A percentile compares a stretch with the other conserved stretches of the same genome.
These are phyloP conservation scores for Pleuronectes platessa DNA, from an alignment of 2,113 vertebrate species.

Conservation along the genomic window DNA sequence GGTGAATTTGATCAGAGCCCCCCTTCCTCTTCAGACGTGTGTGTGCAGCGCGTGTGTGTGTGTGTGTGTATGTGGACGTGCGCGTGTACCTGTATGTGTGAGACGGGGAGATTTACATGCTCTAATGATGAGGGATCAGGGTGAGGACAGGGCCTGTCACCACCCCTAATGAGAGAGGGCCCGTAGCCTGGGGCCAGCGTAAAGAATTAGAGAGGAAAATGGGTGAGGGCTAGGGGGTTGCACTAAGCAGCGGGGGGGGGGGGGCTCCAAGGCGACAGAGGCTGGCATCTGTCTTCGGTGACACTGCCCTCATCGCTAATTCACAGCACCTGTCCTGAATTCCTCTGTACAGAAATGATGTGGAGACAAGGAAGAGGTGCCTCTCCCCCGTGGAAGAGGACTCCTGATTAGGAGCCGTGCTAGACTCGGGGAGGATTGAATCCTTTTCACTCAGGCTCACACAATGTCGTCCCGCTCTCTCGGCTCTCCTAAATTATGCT, in stretches of 20 bases:
- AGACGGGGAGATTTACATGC: slow-evolving; percentile 82
- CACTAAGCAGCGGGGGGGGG: slow-evolving; percentile 16
- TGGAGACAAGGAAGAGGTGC: slow-evolving; percentile 37
- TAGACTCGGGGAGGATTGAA: slow-evolving; percentile 14
- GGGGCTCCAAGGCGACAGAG: slow-evolving; percentile 54
- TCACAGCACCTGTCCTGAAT: slow-evolving; percentile 52
- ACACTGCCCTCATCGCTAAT: slow-evolving; percentile 65
- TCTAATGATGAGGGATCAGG: slow-evolving; percentile 85
- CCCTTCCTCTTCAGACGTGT: slow-evolving; percentile 28
- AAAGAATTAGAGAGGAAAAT: slow-evolving; percentile 66
- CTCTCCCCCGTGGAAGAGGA: slow-evolving; percentile 19
- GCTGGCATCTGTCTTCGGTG: slow-evolving; percentile 78
- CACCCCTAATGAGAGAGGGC: slow-evolving; percentile 79
- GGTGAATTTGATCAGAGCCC: slow-evolving; percentile 40
- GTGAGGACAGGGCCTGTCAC: slow-evolving; percentile 81
- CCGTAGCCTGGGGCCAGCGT: slow-evolving; percentile 70
- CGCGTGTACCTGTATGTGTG: slow-evolving; percentile 63
- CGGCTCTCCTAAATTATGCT: slow-evolving; percentile 54
- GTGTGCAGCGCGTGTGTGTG: slow-evolving; percentile 17
- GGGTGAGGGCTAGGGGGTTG: slow-evolving; percentile 47
- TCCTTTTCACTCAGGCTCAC: slow-evolving; percentile 43
- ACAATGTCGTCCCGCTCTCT: slow-evolving; percentile 49
- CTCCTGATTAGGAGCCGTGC: slow-evolving; percentile 36
- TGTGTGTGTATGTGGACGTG: slow-evolving; percentile 33
- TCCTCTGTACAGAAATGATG: slow-evolving; percentile 62